Percentiles rank a stretch among this genome's conserved stretches.
phyloP scores from a whole-genome alignment of 2,888 invertebrate species.

The Meganola albula region DNA sequence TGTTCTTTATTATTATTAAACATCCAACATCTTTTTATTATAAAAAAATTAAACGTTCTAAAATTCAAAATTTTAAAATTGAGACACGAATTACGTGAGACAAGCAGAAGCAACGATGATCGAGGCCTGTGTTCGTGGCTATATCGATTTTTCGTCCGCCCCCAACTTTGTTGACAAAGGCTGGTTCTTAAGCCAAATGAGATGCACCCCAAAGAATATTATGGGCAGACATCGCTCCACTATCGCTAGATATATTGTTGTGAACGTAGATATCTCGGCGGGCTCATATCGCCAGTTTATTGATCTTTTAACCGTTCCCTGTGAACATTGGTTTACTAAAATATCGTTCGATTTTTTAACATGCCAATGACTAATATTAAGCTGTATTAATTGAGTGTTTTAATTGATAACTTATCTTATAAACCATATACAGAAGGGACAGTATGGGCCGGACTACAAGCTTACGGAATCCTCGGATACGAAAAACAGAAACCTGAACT shows the following conservation, averaged over 20 bases:
- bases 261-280: slow-evolving; percentile 48
- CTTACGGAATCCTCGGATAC: too few species aligned
- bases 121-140: slow-evolving; percentile 57
- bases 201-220: slow-evolving; percentile 78
- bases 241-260: slow-evolving; percentile 58
- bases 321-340: slow-evolving; percentile 43
- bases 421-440: too few species aligned
- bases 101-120: slow-evolving; percentile 56
- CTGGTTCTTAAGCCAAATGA: slow-evolving; percentile 77
- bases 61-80: slow-evolving; percentile 47
- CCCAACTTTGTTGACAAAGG: slow-evolving; percentile 77
- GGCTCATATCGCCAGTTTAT: slow-evolving; percentile 60
- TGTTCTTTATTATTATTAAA: too few species aligned
- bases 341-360: slow-evolving; percentile 28
- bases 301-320: slow-evolving; percentile 57
- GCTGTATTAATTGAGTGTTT: too few species aligned
- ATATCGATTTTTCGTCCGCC: slow-evolving; percentile 73
- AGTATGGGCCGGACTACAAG: too few species aligned
- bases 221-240: slow-evolving; percentile 76
- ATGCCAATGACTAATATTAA: slow-evolving; percentile 23
- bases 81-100: slow-evolving; percentile 54
- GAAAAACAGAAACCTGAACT: too few species aligned
- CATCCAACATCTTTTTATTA: too few species aligned
- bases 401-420: too few species aligned
- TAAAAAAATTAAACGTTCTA: slow-evolving; percentile 15